Base-by-base conservation (phyloP, 2,797 vertebrate species). In the Menidia menidia region DNA sequence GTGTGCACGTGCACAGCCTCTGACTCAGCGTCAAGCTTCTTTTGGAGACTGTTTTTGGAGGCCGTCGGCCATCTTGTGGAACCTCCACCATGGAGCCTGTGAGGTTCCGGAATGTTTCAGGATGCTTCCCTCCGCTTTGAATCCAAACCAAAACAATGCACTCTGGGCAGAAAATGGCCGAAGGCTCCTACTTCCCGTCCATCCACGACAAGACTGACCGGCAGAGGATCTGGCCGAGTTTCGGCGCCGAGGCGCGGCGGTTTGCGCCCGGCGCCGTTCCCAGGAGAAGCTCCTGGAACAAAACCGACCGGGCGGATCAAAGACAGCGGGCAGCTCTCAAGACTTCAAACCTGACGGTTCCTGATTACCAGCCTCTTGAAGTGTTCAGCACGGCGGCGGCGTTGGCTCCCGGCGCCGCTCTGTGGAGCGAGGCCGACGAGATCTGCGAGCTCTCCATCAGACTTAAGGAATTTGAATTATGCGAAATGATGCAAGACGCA, bases 381-480 rank as follows among this genome's bases (percentile, higher is more conserved):
- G 77, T 31, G 70, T 86, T 88, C 39, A 42, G 68, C 0, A 64
- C 4, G 0, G 39, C 65, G 1, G 67, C 47, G 39, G 77, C 67
- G 25, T 25, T 25, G 9, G 68, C 55, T 9, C 31, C 13, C 0
- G 18, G 57, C 35, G 2, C 47, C 0, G 16, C 68, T 2, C 14
- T 52, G 2, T 43, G 64, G 63, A 81, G 68, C n/a, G 73, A 86
- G 25, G 72, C 13, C 0, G 88, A 88, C 0, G 73, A 78, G 4
- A 62, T 85, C 14, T 88, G 83, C 8, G 84, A 88, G 61, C 60
- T 87, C 31, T 63, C 4, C 68, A 88, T 87, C 72, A 68, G 56
- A 1, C 18, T 86, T 43, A 88, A 81, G 47, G 84, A 88, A 61
- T 55, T 75, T 0, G 75, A 87, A 79, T 16, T 87, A 10, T 0